Percentiles rank a stretch among this genome's conserved stretches.
These are phyloP conservation scores for Trinorchestia longiramus DNA, from an alignment of 1,140 invertebrate species.

Conservation along the genomic window DNA sequence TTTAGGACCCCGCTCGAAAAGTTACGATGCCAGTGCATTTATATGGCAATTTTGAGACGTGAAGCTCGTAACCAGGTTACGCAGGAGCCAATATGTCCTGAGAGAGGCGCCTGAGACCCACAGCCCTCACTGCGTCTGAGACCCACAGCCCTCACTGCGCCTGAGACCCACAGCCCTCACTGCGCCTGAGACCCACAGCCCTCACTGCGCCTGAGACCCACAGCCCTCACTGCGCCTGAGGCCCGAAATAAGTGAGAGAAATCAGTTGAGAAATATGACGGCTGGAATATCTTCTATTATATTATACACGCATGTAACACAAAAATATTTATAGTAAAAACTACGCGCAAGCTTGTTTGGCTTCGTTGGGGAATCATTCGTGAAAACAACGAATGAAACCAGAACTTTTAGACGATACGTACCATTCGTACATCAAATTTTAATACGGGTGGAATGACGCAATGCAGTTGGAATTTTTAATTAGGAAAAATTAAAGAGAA, in stretches of 20 bases:
- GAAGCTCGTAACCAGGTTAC: neutral
- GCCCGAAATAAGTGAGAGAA: neutral
- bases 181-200: neutral
- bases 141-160: neutral
- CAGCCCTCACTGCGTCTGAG: neutral
- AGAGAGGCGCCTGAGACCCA: neutral
- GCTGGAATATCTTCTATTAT: too few relatives aligned
- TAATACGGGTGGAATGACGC: too few relatives aligned
- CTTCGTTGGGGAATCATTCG: too few relatives aligned
- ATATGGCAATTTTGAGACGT: neutral
- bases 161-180: neutral
- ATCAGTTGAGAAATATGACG: too few relatives aligned
- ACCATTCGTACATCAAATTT: neutral
- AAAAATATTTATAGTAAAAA: too few relatives aligned
- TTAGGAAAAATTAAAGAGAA: too few relatives aligned
- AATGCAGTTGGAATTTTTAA: too few relatives aligned
- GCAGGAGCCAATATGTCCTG: neutral
- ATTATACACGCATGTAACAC: too few relatives aligned
- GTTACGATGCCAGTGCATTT: neutral
- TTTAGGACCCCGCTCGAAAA: neutral
- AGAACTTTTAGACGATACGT: neutral
- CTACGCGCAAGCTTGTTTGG: too few relatives aligned
- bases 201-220: neutral
- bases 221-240: neutral
- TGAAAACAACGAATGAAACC: too few relatives aligned